phyloP scores from a whole-genome alignment of 2,797 vertebrate genomes.

The Hozukius guyotensis region DNA sequence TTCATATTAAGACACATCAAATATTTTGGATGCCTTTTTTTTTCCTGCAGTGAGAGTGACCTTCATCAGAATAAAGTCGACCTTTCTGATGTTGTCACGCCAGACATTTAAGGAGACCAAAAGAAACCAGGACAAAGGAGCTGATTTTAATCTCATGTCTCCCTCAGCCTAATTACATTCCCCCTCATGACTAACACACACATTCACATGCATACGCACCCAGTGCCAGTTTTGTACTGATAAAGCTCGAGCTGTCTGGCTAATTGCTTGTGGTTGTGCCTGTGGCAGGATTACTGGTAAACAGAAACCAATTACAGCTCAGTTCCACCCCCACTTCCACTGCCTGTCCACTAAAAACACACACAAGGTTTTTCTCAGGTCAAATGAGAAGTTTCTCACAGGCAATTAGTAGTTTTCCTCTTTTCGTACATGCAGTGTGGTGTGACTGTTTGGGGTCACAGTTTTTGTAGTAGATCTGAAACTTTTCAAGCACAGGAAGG shows the following conservation, averaged over 20 bases:
- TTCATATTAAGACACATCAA: not conserved
- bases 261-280: constrained; percentile 74
- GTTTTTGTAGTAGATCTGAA: not conserved
- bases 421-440: not conserved
- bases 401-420: constrained; percentile 41
- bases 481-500: not conserved
- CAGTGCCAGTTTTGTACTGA: constrained; percentile 56
- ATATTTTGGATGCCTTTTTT: not conserved
- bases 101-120: not conserved
- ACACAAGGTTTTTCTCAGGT: constrained; percentile 31
- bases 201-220: not conserved
- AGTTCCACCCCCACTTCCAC: constrained; percentile 39
- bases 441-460: not conserved
- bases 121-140: constrained; percentile 47
- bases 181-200: constrained; percentile 32
- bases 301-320: constrained; percentile 76
- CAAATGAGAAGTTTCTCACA: constrained; percentile 43
- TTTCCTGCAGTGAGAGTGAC: not conserved
- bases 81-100: not conserved
- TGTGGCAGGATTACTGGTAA: constrained; percentile 73
- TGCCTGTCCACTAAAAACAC: constrained; percentile 1
- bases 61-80: not conserved
- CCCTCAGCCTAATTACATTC: constrained; percentile 48
- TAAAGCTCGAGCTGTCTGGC: constrained; percentile 54
- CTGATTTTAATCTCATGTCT: constrained; percentile 47